A percentile compares a stretch with the other conserved stretches of the same genome.
These are phyloP conservation scores for Dromas ardeola DNA, from an alignment of 2,113 vertebrate species.

Conservation along the genomic window DNA sequence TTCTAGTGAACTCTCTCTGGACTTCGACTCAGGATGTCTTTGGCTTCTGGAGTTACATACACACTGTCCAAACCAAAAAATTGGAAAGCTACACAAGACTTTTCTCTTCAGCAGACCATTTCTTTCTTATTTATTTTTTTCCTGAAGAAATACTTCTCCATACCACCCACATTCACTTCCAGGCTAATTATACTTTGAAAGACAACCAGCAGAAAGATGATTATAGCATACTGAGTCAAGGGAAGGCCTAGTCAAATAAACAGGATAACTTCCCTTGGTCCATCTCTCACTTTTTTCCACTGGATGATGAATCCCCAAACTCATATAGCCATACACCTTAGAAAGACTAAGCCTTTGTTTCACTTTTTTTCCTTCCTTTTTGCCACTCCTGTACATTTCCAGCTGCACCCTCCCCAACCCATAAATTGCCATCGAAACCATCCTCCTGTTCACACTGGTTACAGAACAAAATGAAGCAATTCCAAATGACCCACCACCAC, in stretches of 20 bases:
- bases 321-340: not conserved
- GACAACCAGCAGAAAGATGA: conserved; percentile 47
- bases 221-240: conserved; percentile 7
- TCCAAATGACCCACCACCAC: not conserved
- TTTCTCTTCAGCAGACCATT: conserved; percentile 49
- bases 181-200: conserved; percentile 62
- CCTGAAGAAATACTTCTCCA: conserved; percentile 55
- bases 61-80: conserved; percentile 66
- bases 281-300: conserved; percentile 3
- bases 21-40: not conserved
- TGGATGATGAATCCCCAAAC: conserved; percentile 35
- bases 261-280: not conserved
- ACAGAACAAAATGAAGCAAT: conserved; percentile 43
- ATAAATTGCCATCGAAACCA: conserved; percentile 53
- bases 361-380: not conserved
- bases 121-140: conserved; percentile 61
- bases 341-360: conserved; percentile 76
- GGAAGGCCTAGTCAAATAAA: conserved; percentile 33
- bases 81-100: conserved; percentile 58
- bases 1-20: not conserved
- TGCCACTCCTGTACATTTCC: not conserved
- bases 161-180: conserved; percentile 50
- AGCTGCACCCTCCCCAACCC: conserved; percentile 39
- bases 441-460: conserved; percentile 72
- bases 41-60: not conserved